Conservation (phyloP, 2,797 vertebrate genomes). For the Myotis pilosus region DNA sequence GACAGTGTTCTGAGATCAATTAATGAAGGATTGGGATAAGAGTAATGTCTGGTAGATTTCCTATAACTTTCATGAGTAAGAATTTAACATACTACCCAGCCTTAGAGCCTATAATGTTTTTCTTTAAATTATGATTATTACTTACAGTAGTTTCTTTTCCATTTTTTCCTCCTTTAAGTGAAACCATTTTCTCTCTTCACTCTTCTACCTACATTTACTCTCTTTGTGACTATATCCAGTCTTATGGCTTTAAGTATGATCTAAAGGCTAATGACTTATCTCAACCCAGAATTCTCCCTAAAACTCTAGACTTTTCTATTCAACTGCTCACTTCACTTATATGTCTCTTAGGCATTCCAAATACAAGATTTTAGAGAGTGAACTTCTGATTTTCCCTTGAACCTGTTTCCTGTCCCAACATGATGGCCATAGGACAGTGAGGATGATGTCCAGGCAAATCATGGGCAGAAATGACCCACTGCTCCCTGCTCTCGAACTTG, state of each 20-base stretch:
- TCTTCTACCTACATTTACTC: not conserved
- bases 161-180: not conserved
- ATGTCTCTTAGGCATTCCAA: not conserved
- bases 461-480: too few species aligned
- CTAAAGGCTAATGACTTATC: not conserved
- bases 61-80: not conserved
- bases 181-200: not conserved
- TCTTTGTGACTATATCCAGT: not conserved
- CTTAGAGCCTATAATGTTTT: not conserved
- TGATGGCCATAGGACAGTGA: not conserved
- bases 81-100: not conserved
- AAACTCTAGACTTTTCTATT: not conserved
- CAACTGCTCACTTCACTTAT: not conserved
- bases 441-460: not conserved
- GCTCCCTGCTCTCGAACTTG: not conserved
- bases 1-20: not conserved
- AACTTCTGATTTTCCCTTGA: not conserved
- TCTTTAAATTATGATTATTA: not conserved
- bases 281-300: not conserved
- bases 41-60: not conserved
- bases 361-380: not conserved
- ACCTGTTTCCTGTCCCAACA: not conserved
- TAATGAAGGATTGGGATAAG: not conserved
- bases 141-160: not conserved
- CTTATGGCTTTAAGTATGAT: not conserved